These are phyloP conservation scores for Anodontia alba DNA, from an alignment of 2,888 invertebrate genomes.

Conservation along the genomic window DNA sequence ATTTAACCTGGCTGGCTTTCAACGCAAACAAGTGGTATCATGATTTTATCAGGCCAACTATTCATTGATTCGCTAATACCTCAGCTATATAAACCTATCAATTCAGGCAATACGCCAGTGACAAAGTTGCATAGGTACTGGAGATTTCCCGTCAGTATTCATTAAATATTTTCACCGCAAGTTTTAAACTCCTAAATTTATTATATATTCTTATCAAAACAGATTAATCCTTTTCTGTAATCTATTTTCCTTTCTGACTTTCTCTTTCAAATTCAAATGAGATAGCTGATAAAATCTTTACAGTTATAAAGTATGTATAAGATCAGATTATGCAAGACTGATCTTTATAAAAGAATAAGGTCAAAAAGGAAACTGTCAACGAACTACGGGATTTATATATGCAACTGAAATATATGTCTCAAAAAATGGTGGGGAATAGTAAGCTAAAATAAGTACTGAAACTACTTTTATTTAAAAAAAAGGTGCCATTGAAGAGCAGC, in stretches of 20 bases:
- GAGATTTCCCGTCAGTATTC: neutral
- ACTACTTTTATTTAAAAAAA: slow-evolving; percentile 7
- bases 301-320: neutral
- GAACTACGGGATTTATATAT: neutral
- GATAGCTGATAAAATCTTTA: neutral
- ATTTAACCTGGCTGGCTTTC: slow-evolving; percentile 24
- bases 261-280: neutral
- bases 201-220: slow-evolving; percentile 16
- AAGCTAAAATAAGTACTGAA: slow-evolving; percentile 5
- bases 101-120: slow-evolving; percentile 43
- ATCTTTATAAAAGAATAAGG: neutral
- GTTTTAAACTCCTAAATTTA: neutral
- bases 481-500: slow-evolving; percentile 10
- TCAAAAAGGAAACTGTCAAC: neutral
- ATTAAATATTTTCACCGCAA: neutral
- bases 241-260: slow-evolving; percentile 1
- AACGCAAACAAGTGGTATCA: slow-evolving; percentile 17
- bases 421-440: neutral
- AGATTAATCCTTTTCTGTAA: slow-evolving; percentile 11
- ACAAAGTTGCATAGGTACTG: neutral
- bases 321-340: neutral
- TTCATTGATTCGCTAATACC: slow-evolving; percentile 46
- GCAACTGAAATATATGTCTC: neutral
- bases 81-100: slow-evolving; percentile 32
- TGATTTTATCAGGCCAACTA: slow-evolving; percentile 17